Conservation (phyloP, 2,888 invertebrate species). For the Exephanes ischioxanthus region DNA sequence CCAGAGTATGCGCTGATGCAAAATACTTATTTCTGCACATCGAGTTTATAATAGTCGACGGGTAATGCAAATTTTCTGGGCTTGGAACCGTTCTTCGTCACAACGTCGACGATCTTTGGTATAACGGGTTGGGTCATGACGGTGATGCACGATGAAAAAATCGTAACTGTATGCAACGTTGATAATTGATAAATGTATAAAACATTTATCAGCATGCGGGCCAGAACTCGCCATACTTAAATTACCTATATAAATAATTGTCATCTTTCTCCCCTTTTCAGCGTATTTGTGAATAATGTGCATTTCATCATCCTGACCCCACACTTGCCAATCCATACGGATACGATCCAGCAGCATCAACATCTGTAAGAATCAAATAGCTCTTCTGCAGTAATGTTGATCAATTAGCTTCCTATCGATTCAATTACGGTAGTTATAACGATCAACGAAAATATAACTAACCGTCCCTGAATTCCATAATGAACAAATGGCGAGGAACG, state of each 20-base stretch:
- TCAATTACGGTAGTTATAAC: no score
- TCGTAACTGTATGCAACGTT: no score
- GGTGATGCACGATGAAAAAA: neutral
- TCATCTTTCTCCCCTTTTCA: constrained; percentile 34
- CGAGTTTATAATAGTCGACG: constrained; percentile 42
- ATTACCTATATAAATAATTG: constrained; percentile 11
- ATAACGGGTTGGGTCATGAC: constrained; percentile 43
- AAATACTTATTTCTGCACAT: constrained; percentile 22
- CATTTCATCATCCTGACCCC: constrained; percentile 48
- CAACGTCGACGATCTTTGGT: constrained; percentile 15
- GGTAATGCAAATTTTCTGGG: constrained; percentile 55
- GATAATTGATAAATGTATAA: no score
- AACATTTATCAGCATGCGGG: neutral
- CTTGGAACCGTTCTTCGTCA: constrained; percentile 37
- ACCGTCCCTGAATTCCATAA: constrained; percentile 1
- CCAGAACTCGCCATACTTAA: neutral
- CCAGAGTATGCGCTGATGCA: constrained; percentile 1
- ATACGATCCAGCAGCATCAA: constrained; percentile 27
- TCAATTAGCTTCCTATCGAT: no score
- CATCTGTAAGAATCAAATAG: constrained; percentile 17
- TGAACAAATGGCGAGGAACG: neutral
- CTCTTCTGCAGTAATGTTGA: neutral
- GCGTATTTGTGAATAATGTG: constrained; percentile 46
- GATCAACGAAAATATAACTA: neutral
- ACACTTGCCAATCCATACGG: constrained; percentile 37